Percentiles rank a stretch among this genome's conserved stretches.
These are phyloP conservation scores for Sisyra nigra DNA, from an alignment of 2,888 invertebrate genomes.

Conservation along the genomic window DNA sequence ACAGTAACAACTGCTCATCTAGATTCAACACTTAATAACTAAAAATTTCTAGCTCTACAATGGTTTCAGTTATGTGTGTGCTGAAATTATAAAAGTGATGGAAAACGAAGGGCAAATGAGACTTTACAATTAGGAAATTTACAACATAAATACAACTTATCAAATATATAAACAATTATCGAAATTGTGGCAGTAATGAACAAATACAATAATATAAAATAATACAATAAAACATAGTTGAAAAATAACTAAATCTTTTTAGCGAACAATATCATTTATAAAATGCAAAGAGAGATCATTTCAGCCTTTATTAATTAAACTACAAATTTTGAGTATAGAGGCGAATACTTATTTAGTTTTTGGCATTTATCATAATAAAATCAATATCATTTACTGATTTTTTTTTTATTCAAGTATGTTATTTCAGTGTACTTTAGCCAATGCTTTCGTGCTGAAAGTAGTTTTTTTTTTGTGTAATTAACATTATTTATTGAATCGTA, in stretches of 20 bases:
- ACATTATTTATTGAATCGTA: neutral
- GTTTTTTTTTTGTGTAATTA: neutral
- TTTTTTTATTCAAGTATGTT: slow-evolving; percentile 2
- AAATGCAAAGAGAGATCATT: slow-evolving; percentile 8
- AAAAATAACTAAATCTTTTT: too few relatives aligned
- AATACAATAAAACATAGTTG: neutral
- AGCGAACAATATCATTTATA: slow-evolving; percentile 1
- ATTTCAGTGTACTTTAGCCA: slow-evolving; percentile 1
- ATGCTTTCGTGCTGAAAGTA: slow-evolving; percentile 3
- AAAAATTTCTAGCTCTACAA: slow-evolving; percentile 43
- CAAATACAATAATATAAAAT: slow-evolving; percentile 1
- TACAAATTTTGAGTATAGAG: slow-evolving; percentile 2
- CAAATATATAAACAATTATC: neutral
- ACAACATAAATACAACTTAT: too few relatives aligned
- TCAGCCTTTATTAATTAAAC: slow-evolving; percentile 8
- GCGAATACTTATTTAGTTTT: neutral
- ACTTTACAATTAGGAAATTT: too few relatives aligned
- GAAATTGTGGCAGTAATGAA: slow-evolving; percentile 1
- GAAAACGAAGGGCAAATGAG: too few relatives aligned
- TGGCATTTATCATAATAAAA: slow-evolving; percentile 1
- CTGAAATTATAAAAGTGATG: too few relatives aligned
- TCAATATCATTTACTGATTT: neutral
- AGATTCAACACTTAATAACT: slow-evolving; percentile 49
- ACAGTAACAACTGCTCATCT: slow-evolving; percentile 45
- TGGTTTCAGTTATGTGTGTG: too few relatives aligned